Percentiles rank a stretch among this genome's conserved stretches.
Conservation (phyloP, 2,113 vertebrate genomes). For the Rhinolophus sinicus region DNA sequence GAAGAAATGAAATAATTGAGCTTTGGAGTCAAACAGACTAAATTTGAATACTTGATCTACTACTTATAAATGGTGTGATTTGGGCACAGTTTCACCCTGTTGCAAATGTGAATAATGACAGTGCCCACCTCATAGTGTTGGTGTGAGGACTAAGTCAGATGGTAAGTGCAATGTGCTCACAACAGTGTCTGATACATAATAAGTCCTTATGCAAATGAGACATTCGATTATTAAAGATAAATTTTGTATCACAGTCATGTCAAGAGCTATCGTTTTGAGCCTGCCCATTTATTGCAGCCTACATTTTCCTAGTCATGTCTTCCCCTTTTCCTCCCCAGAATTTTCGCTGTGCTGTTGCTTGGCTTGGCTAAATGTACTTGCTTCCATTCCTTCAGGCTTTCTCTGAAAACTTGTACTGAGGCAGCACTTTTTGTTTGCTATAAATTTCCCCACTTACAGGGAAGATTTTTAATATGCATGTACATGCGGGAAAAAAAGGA, state of each 20-base stretch:
- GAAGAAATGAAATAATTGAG: neutral
- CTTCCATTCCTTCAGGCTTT: conserved; percentile 12
- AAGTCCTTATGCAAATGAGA: neutral
- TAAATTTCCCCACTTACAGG: neutral
- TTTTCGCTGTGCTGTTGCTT: neutral
- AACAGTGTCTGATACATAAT: neutral
- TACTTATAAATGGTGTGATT: neutral
- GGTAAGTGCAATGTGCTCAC: neutral
- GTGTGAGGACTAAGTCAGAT: neutral
- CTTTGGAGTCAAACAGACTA: neutral
- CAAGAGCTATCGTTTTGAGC: conserved; percentile 7
- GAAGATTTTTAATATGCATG: neutral
- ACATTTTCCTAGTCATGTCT: neutral
- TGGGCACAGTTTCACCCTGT: neutral
- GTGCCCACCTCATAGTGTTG: neutral
- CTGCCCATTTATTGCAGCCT: neutral
- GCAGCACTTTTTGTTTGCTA: conserved; percentile 51
- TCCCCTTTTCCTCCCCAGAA: neutral
- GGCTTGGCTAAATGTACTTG: neutral
- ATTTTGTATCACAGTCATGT: neutral
- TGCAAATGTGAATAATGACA: neutral
- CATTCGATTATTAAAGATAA: neutral
- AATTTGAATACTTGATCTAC: conserved; percentile 21
- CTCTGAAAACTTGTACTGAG: conserved; percentile 28
- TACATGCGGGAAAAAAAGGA: neutral